Percentiles rank a stretch among this genome's conserved stretches.
Conservation (phyloP, 2,797 vertebrate species). For the Stomatorhinus walkeri region DNA sequence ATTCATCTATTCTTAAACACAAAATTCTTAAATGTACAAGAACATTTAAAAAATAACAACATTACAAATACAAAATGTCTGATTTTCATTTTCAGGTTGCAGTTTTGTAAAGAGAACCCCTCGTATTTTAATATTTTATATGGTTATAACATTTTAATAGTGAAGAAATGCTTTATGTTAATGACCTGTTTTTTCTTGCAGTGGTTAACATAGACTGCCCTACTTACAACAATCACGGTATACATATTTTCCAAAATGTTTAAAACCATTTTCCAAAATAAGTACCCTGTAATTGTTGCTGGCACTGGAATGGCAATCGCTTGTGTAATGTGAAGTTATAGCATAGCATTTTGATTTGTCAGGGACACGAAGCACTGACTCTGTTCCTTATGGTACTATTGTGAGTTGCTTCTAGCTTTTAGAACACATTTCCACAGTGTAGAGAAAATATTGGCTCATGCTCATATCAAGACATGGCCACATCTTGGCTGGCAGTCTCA, state of each 20-base stretch:
- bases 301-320: background rate
- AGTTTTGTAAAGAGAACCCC: background rate
- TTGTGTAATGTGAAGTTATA: background rate
- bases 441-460: background rate
- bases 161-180: background rate
- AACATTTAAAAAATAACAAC: background rate
- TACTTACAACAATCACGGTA: background rate
- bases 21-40: background rate
- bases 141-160: background rate
- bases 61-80: background rate
- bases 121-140: background rate
- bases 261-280: background rate
- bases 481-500: background rate
- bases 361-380: background rate
- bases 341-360: background rate
- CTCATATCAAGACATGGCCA: background rate
- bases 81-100: background rate
- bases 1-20: background rate
- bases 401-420: background rate
- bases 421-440: constrained; percentile 6
- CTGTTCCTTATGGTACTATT: background rate
- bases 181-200: background rate
- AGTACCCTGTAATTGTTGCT: background rate
- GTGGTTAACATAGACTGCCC: background rate
- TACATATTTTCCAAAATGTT: background rate